Evolutionary conservation across 2,888 invertebrate species (phyloP).

Genomic region (Caenorhabditis angaria): DNA sequence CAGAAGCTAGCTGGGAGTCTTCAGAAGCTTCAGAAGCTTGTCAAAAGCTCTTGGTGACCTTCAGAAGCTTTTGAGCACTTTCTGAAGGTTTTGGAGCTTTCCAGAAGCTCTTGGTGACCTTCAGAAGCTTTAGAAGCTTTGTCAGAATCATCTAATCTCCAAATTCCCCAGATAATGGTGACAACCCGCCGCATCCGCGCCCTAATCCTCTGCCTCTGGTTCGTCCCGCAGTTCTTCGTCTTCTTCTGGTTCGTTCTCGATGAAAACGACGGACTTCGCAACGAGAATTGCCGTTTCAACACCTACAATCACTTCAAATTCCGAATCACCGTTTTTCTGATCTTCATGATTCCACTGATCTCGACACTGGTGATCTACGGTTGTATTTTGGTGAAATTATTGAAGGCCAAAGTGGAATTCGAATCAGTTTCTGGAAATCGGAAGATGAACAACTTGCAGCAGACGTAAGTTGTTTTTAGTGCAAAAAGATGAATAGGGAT

Average conservation of each 20-base stretch:
- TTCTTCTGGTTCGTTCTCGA: constrained; percentile 56
- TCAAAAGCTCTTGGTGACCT: too few relatives aligned
- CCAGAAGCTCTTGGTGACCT: too few relatives aligned
- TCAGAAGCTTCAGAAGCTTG: too few relatives aligned
- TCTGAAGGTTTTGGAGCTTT: too few relatives aligned
- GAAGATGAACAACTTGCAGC: constrained; percentile 10
- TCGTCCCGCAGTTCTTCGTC: constrained; percentile 60
- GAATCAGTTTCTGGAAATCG: constrained; percentile 45
- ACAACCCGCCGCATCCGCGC: constrained; percentile 63
- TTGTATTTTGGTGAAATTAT: constrained; percentile 59
- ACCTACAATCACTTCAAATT: constrained; percentile 69
- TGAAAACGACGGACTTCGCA: constrained; percentile 60
- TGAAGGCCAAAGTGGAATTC: constrained; percentile 68
- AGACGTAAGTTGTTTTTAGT: not conserved
- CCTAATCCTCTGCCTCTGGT: constrained; percentile 62
- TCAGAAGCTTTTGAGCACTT: too few relatives aligned
- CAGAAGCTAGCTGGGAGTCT: too few relatives aligned
- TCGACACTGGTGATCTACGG: constrained; percentile 61
- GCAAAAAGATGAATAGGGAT: not conserved
- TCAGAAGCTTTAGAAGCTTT: too few relatives aligned
- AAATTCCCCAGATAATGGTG: constrained; percentile 66
- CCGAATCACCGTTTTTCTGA: constrained; percentile 61
- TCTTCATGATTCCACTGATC: constrained; percentile 66
- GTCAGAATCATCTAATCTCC: too few relatives aligned
- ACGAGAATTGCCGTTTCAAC: constrained; percentile 54